These are phyloP conservation scores for Vollenhovia emeryi DNA, from an alignment of 1,140 invertebrate species.

Conservation along the genomic window DNA sequence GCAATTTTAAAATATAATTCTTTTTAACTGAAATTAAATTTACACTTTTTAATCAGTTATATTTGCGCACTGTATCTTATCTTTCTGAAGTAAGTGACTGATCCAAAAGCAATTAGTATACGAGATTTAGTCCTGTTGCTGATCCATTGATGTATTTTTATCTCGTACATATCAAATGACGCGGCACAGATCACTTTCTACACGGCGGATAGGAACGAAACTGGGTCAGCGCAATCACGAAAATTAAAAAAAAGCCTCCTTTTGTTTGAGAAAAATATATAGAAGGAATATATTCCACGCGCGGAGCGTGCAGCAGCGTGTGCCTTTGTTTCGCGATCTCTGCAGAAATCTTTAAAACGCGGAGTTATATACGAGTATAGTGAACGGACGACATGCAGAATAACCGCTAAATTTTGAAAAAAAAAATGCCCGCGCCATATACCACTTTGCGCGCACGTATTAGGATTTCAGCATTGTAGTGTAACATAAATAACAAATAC, in stretches of 20 bases:
- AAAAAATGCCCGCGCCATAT: background rate
- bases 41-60: background rate
- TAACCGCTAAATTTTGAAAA: background rate
- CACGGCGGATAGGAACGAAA: background rate
- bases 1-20: background rate
- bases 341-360: background rate
- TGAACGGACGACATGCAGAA: background rate
- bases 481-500: background rate
- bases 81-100: background rate
- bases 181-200: background rate
- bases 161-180: background rate
- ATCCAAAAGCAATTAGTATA: background rate
- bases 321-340: conserved; percentile 33
- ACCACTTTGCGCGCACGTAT: background rate
- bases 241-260: conserved; percentile 40
- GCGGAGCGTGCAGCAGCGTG: background rate
- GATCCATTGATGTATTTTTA: background rate
- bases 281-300: background rate
- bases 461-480: background rate
- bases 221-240: background rate
- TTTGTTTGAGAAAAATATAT: conserved; percentile 25
- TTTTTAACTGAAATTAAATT: background rate
- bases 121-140: background rate
- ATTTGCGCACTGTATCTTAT: background rate
- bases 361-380: background rate